Base-by-base conservation (phyloP, 1,140 invertebrate genomes). In the Lasioglossum albipes region DNA sequence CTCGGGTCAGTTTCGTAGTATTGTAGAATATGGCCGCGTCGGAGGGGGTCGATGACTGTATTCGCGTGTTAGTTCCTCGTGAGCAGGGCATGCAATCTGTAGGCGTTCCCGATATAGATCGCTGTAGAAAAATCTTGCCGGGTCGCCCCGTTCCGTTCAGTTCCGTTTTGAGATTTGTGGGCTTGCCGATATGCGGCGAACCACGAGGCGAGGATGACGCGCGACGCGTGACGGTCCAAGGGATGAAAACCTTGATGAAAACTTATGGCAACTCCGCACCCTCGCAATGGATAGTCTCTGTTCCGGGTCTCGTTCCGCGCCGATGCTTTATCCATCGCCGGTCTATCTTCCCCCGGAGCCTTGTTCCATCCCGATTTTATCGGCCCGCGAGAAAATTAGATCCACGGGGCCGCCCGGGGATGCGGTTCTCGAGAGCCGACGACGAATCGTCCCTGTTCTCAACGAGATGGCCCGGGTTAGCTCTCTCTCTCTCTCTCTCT, bases 61-160 rank as follows among this genome's bases (percentile, higher is more conserved):
- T 88, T 92, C 87, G 91, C 91, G 91, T 92, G 91, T 84, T 81
- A 88, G 86, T 84, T 82, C 86, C 85, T 91, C 90, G 86, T 91
- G 88, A 92, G 89, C 82, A 79, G 79, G 54, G 64, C 70, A 82
- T 82, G 66, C 84, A 88, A 90, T 90, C 86, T 84, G 86, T 85
- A 89, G 82, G 84, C 86, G 87, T 87, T 89, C 87, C 90, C 85
- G 88, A 91, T 92, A 90, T 92, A 91, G 90, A 90, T 89, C 79
- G 65, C 49, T 45, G 66, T 72, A 52, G 69, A 76, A 76, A 81
- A 80, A 77, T 41, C 27, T 73, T 70, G 13, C 12, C 20, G 20
- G 22, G 9, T n/a, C 27, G 64, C 12, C 5, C 22, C 20, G 52
- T 12, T 72, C 54, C 22, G 31, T 36, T 4, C 31, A 36, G 31